phyloP scores from a whole-genome alignment of 2,113 vertebrate species.

The Vidua chalybeata region DNA sequence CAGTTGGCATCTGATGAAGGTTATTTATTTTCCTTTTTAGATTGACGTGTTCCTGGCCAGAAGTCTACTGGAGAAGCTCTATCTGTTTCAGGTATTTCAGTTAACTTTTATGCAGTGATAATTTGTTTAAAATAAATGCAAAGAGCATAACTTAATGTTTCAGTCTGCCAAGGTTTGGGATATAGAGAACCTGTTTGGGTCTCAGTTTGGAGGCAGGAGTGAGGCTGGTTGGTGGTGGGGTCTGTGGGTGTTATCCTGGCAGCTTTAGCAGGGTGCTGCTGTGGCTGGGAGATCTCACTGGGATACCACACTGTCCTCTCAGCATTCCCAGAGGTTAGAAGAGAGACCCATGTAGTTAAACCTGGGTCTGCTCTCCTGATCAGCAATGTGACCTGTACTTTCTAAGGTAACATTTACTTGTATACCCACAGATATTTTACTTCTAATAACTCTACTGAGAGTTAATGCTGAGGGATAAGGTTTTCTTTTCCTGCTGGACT shows the following conservation, averaged over 20 bases:
- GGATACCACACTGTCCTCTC: neutral
- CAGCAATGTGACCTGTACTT: neutral
- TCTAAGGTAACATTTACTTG: neutral
- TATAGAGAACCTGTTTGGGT: neutral
- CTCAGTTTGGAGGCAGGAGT: neutral
- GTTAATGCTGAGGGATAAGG: neutral
- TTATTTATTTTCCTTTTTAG: constrained; percentile 67
- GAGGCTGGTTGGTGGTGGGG: neutral
- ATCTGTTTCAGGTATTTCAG: constrained; percentile 91
- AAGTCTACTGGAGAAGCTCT: constrained; percentile 94
- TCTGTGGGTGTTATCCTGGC: neutral
- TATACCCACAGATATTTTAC: neutral
- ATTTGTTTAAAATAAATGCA: neutral
- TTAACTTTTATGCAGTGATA: neutral
- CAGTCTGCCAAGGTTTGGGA: neutral
- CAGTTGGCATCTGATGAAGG: neutral
- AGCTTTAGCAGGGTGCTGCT: neutral
- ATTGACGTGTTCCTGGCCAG: constrained; percentile 96
- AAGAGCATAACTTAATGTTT: neutral
- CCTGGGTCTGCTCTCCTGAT: neutral
- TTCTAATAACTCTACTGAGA: neutral
- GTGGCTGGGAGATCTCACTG: neutral
- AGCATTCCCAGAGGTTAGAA: neutral
- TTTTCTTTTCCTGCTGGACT: neutral
- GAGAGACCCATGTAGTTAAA: neutral